A percentile compares a stretch with the other conserved stretches of the same genome.
Evolutionary conservation across 2,113 vertebrate species (phyloP).

Genomic region (Motacilla tschutschensis): DNA sequence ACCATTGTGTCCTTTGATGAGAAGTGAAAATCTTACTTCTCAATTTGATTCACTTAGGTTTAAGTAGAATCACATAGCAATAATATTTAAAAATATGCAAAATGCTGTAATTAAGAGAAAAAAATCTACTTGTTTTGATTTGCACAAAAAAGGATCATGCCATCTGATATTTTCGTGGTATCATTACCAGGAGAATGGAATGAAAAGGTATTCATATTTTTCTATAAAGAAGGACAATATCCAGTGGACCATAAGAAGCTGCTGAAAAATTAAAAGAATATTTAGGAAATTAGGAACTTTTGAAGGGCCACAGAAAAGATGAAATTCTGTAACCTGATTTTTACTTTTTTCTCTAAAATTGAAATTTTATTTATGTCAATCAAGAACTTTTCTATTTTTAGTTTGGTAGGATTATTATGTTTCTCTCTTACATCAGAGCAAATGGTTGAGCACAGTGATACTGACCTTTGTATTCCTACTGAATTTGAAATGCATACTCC

Average conservation of each 20-base stretch:
- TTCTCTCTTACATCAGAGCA: background rate
- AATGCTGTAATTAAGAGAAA: background rate
- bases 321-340: background rate
- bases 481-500: background rate
- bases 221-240: background rate
- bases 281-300: background rate
- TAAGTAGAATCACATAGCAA: background rate
- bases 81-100: background rate
- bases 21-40: background rate
- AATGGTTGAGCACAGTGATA: background rate
- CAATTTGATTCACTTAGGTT: background rate
- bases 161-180: background rate
- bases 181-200: background rate
- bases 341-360: background rate
- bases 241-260: background rate
- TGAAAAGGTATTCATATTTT: background rate
- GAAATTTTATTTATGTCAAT: background rate
- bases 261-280: background rate
- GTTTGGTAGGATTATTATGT: background rate
- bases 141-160: background rate
- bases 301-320: background rate
- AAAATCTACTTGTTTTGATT: background rate
- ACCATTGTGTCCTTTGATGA: background rate
- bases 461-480: background rate
- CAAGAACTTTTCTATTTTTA: background rate